Base-by-base conservation (phyloP, 2,888 invertebrate genomes). In the Deilephila porcellus region DNA sequence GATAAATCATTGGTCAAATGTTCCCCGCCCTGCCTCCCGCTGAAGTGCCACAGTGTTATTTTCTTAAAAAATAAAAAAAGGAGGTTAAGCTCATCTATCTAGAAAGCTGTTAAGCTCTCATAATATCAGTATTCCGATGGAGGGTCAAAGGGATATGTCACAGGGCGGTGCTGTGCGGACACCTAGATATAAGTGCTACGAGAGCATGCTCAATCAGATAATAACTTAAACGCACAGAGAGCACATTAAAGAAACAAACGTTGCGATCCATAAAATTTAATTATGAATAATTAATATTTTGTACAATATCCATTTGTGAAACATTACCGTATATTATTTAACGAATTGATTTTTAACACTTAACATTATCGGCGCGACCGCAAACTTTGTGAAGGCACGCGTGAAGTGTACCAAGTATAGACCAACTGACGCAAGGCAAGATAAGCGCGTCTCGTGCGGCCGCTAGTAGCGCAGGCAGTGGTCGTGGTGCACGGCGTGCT, bases 381-480 rank as follows among this genome's bases (percentile, higher is more conserved):
- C 62, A 37, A 29, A 7, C 45, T 29, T 59, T 14, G 60, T 25
- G n/a, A 63, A 67, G 25, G 67, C 37, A 45, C 71, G 53, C 71
- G 71, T 32, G 60, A 32, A 25, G 60, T 60, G 71, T 29, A 14
- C 45, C 29, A 25, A 11, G 8, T 8, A 25, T 29, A 4, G 37
- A 11, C 19, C 19, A n/a, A 72, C 11, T 34, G 14, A 25, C 37
- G 17, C 71, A 4, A 59, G 34, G 71, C 71, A 67, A 29, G 11
- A 45, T 6, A 60, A 64, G 72, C 71, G 71, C 60, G 56, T 60
- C 70, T 73, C 81, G 6, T 73, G 74, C 53, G 71, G 45, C 53
- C 70, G 34, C 78, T 90, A 93, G 87, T 93, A 93, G 80, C 93
- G 90, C 82, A 93, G 87, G 85, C 93, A 93, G 87, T 94, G 93